A percentile compares a stretch with the other conserved stretches of the same genome.
Evolutionary conservation across 2,888 invertebrate genomes (phyloP).

Genomic region (Venusia cambrica): DNA sequence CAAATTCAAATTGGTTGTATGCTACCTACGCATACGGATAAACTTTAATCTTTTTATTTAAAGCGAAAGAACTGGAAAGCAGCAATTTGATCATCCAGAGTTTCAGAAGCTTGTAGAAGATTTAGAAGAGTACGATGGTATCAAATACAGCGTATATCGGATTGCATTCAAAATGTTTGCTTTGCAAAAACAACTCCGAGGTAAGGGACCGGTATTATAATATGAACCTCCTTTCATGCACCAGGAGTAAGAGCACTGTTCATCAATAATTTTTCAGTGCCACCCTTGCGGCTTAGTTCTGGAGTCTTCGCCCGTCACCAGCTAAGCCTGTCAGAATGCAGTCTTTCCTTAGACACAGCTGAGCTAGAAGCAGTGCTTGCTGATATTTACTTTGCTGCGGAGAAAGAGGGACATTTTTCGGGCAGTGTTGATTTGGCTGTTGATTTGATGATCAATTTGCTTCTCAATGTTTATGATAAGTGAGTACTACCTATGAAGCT

Average conservation of each 20-base stretch:
- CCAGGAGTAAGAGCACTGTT: no score
- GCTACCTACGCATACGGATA: no score
- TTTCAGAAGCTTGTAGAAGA: slow-evolving; percentile 79
- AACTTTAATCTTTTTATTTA: slow-evolving; percentile 20
- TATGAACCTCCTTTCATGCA: no score
- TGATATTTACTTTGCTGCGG: slow-evolving; percentile 87
- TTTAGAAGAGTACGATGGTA: slow-evolving; percentile 83
- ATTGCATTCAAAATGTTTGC: slow-evolving; percentile 85
- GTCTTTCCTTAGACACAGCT: slow-evolving; percentile 83
- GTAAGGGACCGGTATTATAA: no score
- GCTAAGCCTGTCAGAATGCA: slow-evolving; percentile 85
- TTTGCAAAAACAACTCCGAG: slow-evolving; percentile 77
- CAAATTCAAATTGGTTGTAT: slow-evolving; percentile 4
- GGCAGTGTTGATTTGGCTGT: slow-evolving; percentile 83
- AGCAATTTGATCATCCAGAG: slow-evolving; percentile 82
- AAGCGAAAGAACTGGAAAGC: slow-evolving; percentile 73
- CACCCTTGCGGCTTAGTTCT: slow-evolving; percentile 80
- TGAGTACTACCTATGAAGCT: no score
- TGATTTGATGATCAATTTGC: slow-evolving; percentile 83
- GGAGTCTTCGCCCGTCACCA: slow-evolving; percentile 87
- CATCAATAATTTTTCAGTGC: slow-evolving; percentile 62
- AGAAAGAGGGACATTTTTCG: slow-evolving; percentile 82
- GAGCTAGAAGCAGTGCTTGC: slow-evolving; percentile 87
- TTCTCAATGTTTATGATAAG: slow-evolving; percentile 86
- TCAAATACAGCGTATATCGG: slow-evolving; percentile 88